Evolutionary conservation across 2,888 invertebrate genomes (phyloP).

Genomic region (Branchipolynoe longqiensis): DNA sequence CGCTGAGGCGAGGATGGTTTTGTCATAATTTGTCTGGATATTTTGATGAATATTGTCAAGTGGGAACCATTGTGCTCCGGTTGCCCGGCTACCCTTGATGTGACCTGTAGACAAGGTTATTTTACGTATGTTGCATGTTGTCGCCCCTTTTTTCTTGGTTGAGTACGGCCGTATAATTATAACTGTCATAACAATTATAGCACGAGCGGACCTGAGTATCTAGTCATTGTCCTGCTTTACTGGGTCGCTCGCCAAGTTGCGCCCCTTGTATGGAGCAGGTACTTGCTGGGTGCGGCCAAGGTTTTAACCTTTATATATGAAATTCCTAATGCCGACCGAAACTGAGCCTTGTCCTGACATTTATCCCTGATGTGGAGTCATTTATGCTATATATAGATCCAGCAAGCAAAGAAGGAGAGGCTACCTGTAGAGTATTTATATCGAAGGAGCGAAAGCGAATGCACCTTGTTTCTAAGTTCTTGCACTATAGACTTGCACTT

Average conservation of each 20-base stretch:
- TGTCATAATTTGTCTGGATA: conserved; percentile 17
- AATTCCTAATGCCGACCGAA: background rate
- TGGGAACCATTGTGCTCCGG: background rate
- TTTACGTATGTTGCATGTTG: conserved; percentile 33
- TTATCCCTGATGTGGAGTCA: background rate
- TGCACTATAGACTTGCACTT: too few species aligned
- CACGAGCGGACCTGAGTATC: background rate
- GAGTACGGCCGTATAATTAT: background rate
- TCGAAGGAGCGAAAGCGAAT: too few species aligned
- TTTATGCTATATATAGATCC: background rate
- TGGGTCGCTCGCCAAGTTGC: background rate
- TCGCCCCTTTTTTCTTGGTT: background rate
- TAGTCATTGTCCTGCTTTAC: conserved; percentile 33
- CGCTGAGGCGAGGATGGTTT: background rate
- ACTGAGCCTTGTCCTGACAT: background rate
- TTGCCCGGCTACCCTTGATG: background rate
- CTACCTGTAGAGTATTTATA: background rate
- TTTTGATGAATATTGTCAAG: background rate
- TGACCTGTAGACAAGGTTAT: conserved; percentile 4
- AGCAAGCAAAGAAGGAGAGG: background rate
- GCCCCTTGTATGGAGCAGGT: background rate
- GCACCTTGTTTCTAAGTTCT: too few species aligned
- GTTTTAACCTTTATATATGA: background rate
- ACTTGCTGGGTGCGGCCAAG: background rate
- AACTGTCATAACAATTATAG: background rate